Conservation (phyloP, 2,113 vertebrate species). For the Aegotheles bennettii region DNA sequence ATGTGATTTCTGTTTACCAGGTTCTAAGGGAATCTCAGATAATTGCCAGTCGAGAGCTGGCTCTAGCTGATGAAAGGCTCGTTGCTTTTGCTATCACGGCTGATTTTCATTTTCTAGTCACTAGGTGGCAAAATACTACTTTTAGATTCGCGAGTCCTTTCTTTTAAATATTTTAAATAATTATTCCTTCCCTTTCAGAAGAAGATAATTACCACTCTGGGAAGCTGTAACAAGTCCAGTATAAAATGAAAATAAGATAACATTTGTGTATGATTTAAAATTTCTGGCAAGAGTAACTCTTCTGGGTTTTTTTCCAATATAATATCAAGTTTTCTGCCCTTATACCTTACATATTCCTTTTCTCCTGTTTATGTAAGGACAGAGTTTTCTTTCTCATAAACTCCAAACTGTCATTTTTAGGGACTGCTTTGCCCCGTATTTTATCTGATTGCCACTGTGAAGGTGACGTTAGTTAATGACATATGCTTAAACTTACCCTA, state of each 20-base stretch:
- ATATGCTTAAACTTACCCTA: not conserved
- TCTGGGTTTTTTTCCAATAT: not conserved
- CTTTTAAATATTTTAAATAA: not conserved
- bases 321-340: not conserved
- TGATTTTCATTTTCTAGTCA: conserved; percentile 35
- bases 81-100: not conserved
- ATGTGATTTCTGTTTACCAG: conserved; percentile 16
- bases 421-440: not conserved
- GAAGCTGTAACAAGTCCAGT: not conserved
- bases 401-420: not conserved
- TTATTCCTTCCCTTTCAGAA: not conserved
- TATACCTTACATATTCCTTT: not conserved
- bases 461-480: not conserved
- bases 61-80: not conserved
- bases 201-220: not conserved
- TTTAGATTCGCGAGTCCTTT: not conserved
- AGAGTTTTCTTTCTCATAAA: not conserved
- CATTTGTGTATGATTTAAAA: not conserved
- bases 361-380: not conserved
- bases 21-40: not conserved
- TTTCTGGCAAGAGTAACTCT: not conserved
- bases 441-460: not conserved
- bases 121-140: conserved; percentile 57
- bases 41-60: not conserved
- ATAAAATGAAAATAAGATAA: not conserved